Evolutionary conservation across 2,888 invertebrate genomes (phyloP), one percentile per base, ranked within the genome.

Genomic region (Therioaphis trifolii): DNA sequence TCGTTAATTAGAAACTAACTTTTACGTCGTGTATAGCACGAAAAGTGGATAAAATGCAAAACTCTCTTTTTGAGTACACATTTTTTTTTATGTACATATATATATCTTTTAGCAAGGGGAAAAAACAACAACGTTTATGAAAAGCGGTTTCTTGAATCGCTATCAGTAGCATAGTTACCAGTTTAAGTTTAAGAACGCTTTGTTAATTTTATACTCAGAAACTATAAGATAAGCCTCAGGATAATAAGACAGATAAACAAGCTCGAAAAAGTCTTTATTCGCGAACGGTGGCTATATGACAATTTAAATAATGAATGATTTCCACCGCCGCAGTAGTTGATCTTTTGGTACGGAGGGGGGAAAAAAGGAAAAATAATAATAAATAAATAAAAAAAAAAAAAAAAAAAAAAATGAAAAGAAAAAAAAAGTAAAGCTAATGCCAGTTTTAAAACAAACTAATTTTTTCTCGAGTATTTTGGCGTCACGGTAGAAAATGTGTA

Each of bases 221-320:
- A 79, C 68, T 55, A 40, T 55, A 55, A 79, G 78, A 79, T 69
- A 79, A 79, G 77, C 77, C 49, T 24, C 66, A n/a, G 78, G 55
- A 69, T 79, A 79, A 79, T 69, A 79, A 79, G 40, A 79, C 78
- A 69, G 68, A 79, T 79, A 79, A 79, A 79, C 78, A 79, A 69
- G 52, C 68, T 55, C 52, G 27, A 79, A 79, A 69, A 35, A 69
- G 55, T 55, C 77, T 79, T 68, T 78, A 40, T 78, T 52, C 40
- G 68, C 63, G 21, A 35, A 7, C 18, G 18, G 55, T 69, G 24
- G 78, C n/a, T 55, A 27, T 69, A 79, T 55, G 78, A 69, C 69
- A 69, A 55, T 69, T n/a, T 79, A 79, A 79, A 79, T 79, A 79
- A 79, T 79, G 78, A 79, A 79, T 79, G 78, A 79, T 79, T 69